Base-by-base conservation (phyloP, 2,113 vertebrate species). In the Nesogale talazaci region DNA sequence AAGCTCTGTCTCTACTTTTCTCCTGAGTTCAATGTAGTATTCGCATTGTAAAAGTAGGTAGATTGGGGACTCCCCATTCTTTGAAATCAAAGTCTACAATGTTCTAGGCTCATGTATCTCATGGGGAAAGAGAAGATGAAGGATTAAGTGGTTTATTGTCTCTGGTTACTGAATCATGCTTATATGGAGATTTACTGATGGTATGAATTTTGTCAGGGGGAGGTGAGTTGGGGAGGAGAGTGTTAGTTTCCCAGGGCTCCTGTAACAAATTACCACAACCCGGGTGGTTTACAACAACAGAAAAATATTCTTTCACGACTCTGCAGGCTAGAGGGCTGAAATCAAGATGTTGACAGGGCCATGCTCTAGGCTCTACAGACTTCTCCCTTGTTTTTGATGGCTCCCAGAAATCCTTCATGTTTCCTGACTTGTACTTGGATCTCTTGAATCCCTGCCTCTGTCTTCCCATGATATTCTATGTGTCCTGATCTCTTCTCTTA, bases 1-100 rank as follows among this genome's bases (percentile, higher is more conserved):
- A 29, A 16, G 27, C 2, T 31, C 12, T 11, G 31, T 52, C 46
- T 16, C 29, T 23, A 4, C 88, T 91, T 86, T 5, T 74, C 59
- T 46, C 69, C 40, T 67, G 7, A 19, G 72, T 63, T 90, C 29
- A 27, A 88, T 38, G 12, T 70, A 59, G 31, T 86, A n/a, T 65
- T 82, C 81, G 70, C 40, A 72, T 77, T 88, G 93, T 86, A 61
- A n/a, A 83, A 70, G 57, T 25, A 86, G 77, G 42, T 69, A 34
- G 6, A 12, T 61, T 89, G 90, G 72, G 81, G 42, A 74, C 56
- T 82, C 38, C 36, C 38, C 17, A 23, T 74, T 86, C 72, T 36
- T 65, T 0, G 36, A 86, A 70, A 83, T 27, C 25, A 89, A 81
- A 92, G 40, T 27, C 14, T 3, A 22, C 25, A 6, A 4, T 52